Percentiles rank a stretch among this genome's conserved stretches.
phyloP scores from a whole-genome alignment of 2,888 invertebrate genomes.

The Aelia acuminata region DNA sequence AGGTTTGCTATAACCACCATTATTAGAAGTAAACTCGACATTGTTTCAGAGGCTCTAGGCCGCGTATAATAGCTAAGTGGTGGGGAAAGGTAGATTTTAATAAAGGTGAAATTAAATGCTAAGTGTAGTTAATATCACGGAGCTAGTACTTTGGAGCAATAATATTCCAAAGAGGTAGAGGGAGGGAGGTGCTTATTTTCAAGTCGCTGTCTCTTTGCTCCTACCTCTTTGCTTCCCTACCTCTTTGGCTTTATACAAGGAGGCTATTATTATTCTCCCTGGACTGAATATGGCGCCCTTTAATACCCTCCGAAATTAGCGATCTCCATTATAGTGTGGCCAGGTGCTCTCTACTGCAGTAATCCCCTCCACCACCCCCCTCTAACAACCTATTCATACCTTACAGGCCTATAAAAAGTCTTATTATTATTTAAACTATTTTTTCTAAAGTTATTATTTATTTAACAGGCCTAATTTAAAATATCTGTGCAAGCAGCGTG shows the following conservation, averaged over 20 bases:
- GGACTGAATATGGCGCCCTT: neutral
- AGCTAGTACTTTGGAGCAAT: neutral
- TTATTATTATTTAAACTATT: too few species aligned
- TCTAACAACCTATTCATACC: too few species aligned
- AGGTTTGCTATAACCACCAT: too few species aligned
- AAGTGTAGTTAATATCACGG: constrained; percentile 31
- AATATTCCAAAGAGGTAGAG: neutral
- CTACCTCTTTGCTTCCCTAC: neutral
- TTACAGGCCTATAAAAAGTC: too few species aligned
- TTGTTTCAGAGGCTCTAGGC: neutral
- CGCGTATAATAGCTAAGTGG: neutral
- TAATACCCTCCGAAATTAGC: too few species aligned
- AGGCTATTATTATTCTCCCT: neutral
- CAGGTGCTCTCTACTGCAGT: too few species aligned
- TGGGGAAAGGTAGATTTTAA: neutral
- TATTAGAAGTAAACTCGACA: neutral
- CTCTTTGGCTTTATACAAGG: neutral
- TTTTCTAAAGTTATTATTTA: too few species aligned
- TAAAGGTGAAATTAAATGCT: constrained; percentile 25
- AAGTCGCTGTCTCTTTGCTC: neutral
- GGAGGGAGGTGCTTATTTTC: neutral
- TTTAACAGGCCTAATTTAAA: too few species aligned
- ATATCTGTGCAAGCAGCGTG: too few species aligned
- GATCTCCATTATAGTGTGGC: too few species aligned
- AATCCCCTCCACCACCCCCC: too few species aligned